Conservation (phyloP, 1,140 invertebrate genomes). For the Drosophila persimilis region DNA sequence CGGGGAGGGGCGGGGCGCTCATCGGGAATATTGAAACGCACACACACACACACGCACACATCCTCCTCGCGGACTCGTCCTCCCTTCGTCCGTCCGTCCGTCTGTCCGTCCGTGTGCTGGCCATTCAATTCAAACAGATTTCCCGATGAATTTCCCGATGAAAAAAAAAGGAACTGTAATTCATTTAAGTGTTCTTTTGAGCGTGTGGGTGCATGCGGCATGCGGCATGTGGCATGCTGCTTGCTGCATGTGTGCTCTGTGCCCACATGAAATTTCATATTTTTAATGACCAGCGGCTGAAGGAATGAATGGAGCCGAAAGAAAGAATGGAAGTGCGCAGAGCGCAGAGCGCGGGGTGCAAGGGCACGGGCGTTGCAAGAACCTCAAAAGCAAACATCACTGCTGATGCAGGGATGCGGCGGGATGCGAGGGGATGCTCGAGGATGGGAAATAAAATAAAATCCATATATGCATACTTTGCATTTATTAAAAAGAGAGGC, state of each 20-base stretch:
- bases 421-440: too few species aligned
- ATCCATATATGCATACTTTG: conserved; percentile 46
- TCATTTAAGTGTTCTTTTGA: conserved; percentile 64
- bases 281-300: conserved; percentile 63
- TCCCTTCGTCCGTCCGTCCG: background rate
- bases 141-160: conserved; percentile 1
- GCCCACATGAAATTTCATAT: conserved; percentile 69
- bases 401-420: background rate
- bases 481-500: conserved; percentile 32
- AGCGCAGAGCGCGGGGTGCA: background rate
- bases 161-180: conserved; percentile 51
- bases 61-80: too few species aligned
- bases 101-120: background rate
- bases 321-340: conserved; percentile 6
- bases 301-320: conserved; percentile 5
- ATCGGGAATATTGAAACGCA: too few species aligned
- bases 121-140: conserved; percentile 50
- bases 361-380: conserved; percentile 22
- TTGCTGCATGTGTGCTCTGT: conserved; percentile 9
- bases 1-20: too few species aligned
- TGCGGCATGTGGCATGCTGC: background rate
- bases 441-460: conserved; percentile 32
- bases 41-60: too few species aligned
- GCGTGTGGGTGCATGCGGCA: conserved; percentile 8
- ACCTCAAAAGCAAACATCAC: conserved; percentile 42